Conservation (phyloP, 2,113 vertebrate species). For the Muntiacus muntjak region DNA sequence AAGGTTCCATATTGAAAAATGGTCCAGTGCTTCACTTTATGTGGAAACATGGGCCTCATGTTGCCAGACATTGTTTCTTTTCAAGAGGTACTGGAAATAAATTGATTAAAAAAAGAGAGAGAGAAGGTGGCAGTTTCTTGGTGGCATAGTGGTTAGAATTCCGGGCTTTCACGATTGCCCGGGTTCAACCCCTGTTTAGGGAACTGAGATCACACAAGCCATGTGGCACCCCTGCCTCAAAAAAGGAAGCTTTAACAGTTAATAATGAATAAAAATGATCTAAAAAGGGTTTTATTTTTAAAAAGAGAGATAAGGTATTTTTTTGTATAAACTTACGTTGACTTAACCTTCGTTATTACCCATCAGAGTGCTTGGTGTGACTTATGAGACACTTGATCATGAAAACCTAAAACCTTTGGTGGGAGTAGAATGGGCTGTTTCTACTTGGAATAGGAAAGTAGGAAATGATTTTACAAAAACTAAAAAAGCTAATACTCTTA, state of each 20-base stretch:
- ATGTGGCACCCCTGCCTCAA: not conserved
- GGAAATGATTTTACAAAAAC: not conserved
- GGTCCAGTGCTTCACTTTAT: not conserved
- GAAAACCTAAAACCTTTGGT: not conserved
- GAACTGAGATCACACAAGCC: not conserved
- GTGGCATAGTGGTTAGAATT: not conserved
- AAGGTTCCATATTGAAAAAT: not conserved
- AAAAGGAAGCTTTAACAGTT: not conserved
- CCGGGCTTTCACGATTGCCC: not conserved
- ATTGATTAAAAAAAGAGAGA: not conserved
- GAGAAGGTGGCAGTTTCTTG: not conserved
- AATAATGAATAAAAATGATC: not conserved
- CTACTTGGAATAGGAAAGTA: not conserved
- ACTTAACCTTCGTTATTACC: not conserved
- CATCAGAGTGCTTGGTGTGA: not conserved
- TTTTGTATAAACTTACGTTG: not conserved
- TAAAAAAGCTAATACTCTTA: not conserved
- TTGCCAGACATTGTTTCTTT: not conserved
- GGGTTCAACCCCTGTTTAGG: not conserved
- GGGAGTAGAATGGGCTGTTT: not conserved
- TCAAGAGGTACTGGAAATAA: not conserved
- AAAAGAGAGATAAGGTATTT: not conserved
- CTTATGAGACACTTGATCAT: not conserved
- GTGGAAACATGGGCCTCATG: not conserved
- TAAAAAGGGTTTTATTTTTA: not conserved